phyloP scores from a whole-genome alignment of 2,888 invertebrate genomes.

The Iselma pallidipennis region DNA sequence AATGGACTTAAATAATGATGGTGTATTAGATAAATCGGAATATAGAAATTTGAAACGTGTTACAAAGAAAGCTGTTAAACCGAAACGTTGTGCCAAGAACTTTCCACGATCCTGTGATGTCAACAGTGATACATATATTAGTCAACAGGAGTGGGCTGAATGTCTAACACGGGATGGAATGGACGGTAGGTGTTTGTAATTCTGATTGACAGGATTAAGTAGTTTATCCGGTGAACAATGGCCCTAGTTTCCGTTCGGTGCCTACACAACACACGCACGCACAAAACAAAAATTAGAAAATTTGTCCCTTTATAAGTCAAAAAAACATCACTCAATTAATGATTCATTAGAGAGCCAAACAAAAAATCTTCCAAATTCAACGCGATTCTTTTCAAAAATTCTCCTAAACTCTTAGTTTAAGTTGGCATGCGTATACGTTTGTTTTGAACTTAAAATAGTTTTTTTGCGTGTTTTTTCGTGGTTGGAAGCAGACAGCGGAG shows the following conservation, averaged over 20 bases:
- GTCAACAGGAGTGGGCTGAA: conserved; percentile 81
- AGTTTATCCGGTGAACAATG: conserved; percentile 21
- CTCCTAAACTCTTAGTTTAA: background rate
- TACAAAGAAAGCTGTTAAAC: conserved; percentile 86
- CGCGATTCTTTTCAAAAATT: background rate
- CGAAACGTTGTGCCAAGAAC: conserved; percentile 84
- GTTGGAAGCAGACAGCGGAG: conserved; percentile 73
- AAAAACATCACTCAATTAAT: too few relatives aligned
- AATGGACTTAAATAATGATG: conserved; percentile 80
- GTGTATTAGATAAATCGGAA: conserved; percentile 77
- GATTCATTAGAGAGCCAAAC: conserved; percentile 7
- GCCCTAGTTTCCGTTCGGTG: conserved; percentile 21
- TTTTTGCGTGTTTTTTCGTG: conserved; percentile 73
- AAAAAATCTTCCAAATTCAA: background rate
- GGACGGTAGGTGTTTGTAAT: conserved; percentile 72
- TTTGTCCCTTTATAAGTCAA: background rate
- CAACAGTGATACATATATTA: conserved; percentile 78
- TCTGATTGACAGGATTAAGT: conserved; percentile 16
- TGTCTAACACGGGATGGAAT: conserved; percentile 82
- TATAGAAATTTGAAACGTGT: conserved; percentile 68
- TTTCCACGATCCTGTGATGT: conserved; percentile 89
- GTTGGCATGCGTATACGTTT: conserved; percentile 48
- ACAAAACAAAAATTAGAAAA: background rate
- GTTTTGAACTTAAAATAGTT: conserved; percentile 64
- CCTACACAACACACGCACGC: too few relatives aligned